Conservation (phyloP, 37 sponge, comb jelly and placozoan genomes). For the Diacarnus erythraeanus region DNA sequence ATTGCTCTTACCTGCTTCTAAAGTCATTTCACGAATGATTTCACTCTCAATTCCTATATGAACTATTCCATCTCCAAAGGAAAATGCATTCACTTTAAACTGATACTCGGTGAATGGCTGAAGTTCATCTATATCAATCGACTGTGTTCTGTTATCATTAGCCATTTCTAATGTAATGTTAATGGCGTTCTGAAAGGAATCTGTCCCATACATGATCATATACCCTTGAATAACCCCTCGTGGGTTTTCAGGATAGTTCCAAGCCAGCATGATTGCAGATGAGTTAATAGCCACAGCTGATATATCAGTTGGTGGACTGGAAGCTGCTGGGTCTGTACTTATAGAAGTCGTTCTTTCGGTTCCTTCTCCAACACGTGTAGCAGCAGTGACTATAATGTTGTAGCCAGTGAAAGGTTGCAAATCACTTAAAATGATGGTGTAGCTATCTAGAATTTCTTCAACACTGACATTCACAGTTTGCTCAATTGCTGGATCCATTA, state of each 20-base stretch:
- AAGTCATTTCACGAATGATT: constrained; percentile 3
- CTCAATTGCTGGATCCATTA: too few relatives aligned
- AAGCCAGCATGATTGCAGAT: constrained; percentile 31
- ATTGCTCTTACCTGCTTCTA: constrained; percentile 30
- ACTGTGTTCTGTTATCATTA: background rate
- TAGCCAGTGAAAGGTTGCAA: constrained; percentile 49
- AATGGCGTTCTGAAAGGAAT: background rate
- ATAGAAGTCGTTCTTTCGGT: too few relatives aligned
- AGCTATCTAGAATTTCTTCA: too few relatives aligned
- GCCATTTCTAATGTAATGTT: background rate
- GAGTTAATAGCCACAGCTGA: constrained; percentile 10
- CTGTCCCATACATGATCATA: constrained; percentile 1
- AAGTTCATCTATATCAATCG: background rate
- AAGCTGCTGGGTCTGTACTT: constrained; percentile 11
- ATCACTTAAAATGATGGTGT: constrained; percentile 8
- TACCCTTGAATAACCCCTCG: constrained; percentile 57
- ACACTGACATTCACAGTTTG: too few relatives aligned
- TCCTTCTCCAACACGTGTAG: constrained; percentile 17
- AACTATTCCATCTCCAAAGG: constrained; percentile 18
- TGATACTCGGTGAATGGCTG: constrained; percentile 25
- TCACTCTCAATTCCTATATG: constrained; percentile 6
- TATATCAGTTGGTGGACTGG: background rate
- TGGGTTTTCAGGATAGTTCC: constrained; percentile 38
- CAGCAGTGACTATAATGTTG: constrained; percentile 24
- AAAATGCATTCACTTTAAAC: constrained; percentile 15